These are phyloP conservation scores for Oreochromis aureus DNA, from an alignment of 2,113 vertebrate genomes.

Conservation along the genomic window DNA sequence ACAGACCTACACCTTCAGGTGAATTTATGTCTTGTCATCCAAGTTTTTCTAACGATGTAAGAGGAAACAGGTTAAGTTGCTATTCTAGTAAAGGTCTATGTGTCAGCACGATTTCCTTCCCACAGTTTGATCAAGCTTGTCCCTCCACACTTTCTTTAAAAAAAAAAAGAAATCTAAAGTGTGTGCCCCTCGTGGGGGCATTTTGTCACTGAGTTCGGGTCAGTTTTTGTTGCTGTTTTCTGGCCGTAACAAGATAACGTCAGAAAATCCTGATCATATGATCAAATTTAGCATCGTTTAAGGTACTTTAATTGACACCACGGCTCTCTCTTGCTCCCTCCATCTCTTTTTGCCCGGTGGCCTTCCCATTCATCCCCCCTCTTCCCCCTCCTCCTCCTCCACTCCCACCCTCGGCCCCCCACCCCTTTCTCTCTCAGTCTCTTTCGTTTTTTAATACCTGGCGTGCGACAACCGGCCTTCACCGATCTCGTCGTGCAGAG, in stretches of 20 bases:
- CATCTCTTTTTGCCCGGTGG: slow-evolving; percentile 24
- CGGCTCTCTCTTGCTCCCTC: slow-evolving; percentile 10
- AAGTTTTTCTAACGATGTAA: not conserved
- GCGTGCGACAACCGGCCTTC: slow-evolving; percentile 63
- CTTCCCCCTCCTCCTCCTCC: not conserved
- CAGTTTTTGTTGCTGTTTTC: not conserved
- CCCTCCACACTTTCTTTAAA: not conserved
- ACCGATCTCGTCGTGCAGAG: slow-evolving; percentile 45
- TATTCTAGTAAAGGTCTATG: not conserved
- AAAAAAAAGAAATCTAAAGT: not conserved
- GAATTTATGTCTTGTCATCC: not conserved
- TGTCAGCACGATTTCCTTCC: not conserved
- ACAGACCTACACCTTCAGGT: not conserved
- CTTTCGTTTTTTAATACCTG: slow-evolving; percentile 44
- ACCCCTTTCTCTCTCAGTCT: not conserved
- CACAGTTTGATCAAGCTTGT: not conserved
- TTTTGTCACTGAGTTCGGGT: not conserved
- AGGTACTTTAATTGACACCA: slow-evolving; percentile 12
- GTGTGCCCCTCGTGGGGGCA: not conserved
- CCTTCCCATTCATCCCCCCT: slow-evolving; percentile 6
- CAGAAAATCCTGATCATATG: not conserved
- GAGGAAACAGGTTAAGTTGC: not conserved
- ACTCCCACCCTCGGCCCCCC: accelerated
- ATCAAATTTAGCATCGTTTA: not conserved
- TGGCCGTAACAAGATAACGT: not conserved